Conservation (phyloP, 2,888 invertebrate species). For the Harpagoxenus sublaevis region DNA sequence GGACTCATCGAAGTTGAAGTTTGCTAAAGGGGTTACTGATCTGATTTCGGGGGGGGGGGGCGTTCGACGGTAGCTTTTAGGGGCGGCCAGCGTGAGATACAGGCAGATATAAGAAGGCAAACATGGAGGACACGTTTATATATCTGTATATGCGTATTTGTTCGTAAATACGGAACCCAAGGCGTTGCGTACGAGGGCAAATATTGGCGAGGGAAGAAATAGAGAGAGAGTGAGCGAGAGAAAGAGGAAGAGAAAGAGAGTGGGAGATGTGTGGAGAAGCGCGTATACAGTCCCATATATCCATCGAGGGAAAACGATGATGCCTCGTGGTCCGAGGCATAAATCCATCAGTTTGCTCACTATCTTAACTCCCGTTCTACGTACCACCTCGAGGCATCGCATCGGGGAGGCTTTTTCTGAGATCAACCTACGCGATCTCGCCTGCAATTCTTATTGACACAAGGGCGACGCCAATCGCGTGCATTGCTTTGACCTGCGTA, state of each 20-base stretch:
- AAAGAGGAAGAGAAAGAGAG: constrained; percentile 45
- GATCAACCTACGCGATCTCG: constrained; percentile 67
- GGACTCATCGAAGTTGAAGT: constrained; percentile 50
- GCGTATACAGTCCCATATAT: constrained; percentile 75
- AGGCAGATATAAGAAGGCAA: constrained; percentile 84
- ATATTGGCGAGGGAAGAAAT: constrained; percentile 75
- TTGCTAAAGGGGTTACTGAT: constrained; percentile 61
- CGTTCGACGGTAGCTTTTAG: constrained; percentile 57
- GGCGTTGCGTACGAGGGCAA: constrained; percentile 79
- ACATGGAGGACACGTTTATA: constrained; percentile 77
- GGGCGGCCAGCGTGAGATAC: constrained; percentile 66
- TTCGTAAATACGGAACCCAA: constrained; percentile 82
- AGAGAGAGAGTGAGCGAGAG: constrained; percentile 55
- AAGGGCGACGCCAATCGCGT: neutral
- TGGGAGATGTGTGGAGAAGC: constrained; percentile 38
- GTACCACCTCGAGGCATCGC: constrained; percentile 72
- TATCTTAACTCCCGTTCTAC: constrained; percentile 79
- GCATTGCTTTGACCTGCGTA: neutral
- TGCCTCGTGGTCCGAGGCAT: constrained; percentile 79
- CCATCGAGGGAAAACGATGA: constrained; percentile 75
- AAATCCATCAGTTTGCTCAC: constrained; percentile 83
- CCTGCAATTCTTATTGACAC: constrained; percentile 58
- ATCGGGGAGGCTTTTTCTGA: constrained; percentile 62
- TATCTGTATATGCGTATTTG: constrained; percentile 81
- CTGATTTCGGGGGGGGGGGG: constrained; percentile 58